These are phyloP conservation scores for Pao palembangensis DNA, from an alignment of 2,113 vertebrate species.

Conservation along the genomic window DNA sequence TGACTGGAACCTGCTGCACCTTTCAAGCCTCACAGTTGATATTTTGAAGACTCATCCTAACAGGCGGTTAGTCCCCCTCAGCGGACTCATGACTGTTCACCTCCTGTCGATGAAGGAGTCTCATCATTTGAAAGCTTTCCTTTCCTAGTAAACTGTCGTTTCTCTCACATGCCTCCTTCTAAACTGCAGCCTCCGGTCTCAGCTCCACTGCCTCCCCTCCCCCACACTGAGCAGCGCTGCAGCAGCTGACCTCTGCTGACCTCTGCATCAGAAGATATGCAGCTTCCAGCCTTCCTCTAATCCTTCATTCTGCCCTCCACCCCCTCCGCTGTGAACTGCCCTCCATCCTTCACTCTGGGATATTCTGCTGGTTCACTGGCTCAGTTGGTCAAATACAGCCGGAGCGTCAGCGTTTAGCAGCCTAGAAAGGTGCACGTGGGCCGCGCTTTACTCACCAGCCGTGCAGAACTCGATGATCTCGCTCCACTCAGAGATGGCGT, in stretches of 20 bases:
- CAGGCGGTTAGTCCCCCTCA: too few relatives aligned
- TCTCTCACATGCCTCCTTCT: background rate
- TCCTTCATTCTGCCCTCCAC: constrained; percentile 10
- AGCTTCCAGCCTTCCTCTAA: constrained; percentile 36
- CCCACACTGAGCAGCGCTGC: constrained; percentile 38
- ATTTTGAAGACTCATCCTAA: too few relatives aligned
- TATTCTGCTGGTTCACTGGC: background rate
- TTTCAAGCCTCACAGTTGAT: too few relatives aligned
- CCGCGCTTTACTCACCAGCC: constrained; percentile 77
- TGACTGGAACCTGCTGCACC: too few relatives aligned
- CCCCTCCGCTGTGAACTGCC: constrained; percentile 15
- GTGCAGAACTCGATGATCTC: constrained; percentile 99
- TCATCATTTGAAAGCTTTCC: background rate
- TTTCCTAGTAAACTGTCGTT: background rate
- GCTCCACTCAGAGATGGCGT: constrained; percentile 96
- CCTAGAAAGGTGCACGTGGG: background rate
- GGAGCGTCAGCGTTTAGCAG: background rate
- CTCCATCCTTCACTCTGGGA: background rate
- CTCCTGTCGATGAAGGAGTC: background rate
- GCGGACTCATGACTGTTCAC: background rate
- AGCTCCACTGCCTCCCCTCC: constrained; percentile 26
- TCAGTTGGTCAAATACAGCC: constrained; percentile 1
- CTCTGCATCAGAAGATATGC: constrained; percentile 43
- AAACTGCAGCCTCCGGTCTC: constrained; percentile 11
- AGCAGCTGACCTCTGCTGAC: constrained; percentile 42